phyloP scores from a whole-genome alignment of 2,888 invertebrate species.

The Hirtodrosophila trivittata region DNA sequence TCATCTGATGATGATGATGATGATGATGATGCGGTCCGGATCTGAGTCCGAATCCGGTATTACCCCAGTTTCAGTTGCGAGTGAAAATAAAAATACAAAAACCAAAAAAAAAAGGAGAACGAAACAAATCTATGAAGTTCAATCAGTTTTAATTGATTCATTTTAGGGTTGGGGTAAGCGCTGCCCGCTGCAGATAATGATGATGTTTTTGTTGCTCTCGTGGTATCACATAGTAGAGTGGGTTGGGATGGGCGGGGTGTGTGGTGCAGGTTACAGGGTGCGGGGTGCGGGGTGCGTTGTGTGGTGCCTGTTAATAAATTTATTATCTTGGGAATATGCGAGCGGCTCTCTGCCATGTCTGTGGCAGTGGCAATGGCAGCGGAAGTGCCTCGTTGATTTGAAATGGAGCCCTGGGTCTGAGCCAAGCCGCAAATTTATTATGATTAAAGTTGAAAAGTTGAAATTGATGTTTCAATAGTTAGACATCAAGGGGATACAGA shows the following conservation, averaged over 20 bases:
- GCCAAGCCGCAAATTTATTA: slow-evolving; percentile 75
- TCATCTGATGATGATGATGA: slow-evolving; percentile 6
- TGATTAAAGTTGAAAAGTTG: slow-evolving; percentile 78
- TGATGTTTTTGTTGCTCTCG: slow-evolving; percentile 45
- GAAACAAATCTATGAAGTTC: slow-evolving; percentile 75
- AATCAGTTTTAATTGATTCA: slow-evolving; percentile 83
- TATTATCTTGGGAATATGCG: slow-evolving; percentile 80
- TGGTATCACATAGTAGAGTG: too few relatives aligned
- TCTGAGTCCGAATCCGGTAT: slow-evolving; percentile 56
- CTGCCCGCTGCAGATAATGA: slow-evolving; percentile 54
- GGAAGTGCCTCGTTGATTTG: slow-evolving; percentile 76
- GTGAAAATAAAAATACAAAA: slow-evolving; percentile 21
- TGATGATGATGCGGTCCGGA: slow-evolving; percentile 43
- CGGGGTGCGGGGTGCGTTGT: slow-evolving; percentile 8
- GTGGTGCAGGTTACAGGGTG: too few relatives aligned
- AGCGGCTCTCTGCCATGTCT: slow-evolving; percentile 11
- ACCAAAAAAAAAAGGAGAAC: slow-evolving; percentile 1
- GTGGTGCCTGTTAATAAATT: slow-evolving; percentile 75
- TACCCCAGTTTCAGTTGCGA: slow-evolving; percentile 56
- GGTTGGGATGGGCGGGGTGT: too few relatives aligned
- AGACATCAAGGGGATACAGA: slow-evolving; percentile 2
- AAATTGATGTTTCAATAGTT: slow-evolving; percentile 69
- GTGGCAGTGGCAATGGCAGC: slow-evolving; percentile 17
- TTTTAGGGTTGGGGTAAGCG: slow-evolving; percentile 52
- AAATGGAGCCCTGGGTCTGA: slow-evolving; percentile 62